phyloP scores from a whole-genome alignment of 2,797 vertebrate species.

The Melanotaenia boesemani region DNA sequence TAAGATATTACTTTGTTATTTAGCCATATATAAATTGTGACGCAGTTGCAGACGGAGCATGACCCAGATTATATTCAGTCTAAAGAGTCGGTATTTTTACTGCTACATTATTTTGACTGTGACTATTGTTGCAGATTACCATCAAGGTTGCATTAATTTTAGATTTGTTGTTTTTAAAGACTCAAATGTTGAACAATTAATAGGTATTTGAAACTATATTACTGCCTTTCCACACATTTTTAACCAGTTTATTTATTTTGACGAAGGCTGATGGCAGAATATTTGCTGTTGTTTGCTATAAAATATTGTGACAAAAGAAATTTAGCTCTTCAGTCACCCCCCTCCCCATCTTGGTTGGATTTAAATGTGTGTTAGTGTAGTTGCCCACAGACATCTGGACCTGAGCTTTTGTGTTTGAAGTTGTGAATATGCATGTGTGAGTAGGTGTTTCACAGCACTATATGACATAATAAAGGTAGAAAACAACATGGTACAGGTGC shows the following conservation, averaged over 20 bases:
- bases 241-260: not conserved
- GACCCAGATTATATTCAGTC: not conserved
- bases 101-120: not conserved
- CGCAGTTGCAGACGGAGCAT: not conserved
- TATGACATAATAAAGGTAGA: conserved; percentile 26
- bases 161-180: not conserved
- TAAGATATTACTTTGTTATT: no score
- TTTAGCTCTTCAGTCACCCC: not conserved
- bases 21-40: no score
- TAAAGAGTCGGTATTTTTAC: not conserved
- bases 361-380: conserved; percentile 17
- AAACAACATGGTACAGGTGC: conserved; percentile 11
- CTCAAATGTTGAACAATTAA: no score
- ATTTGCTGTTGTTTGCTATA: not conserved
- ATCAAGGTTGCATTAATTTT: not conserved
- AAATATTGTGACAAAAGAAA: not conserved
- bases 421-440: conserved; percentile 3
- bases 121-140: not conserved
- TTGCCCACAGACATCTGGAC: conserved; percentile 18
- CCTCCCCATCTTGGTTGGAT: not conserved
- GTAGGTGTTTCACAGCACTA: conserved; percentile 26
- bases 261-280: not conserved
- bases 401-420: conserved; percentile 22
- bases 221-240: not conserved
- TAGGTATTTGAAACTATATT: not conserved